Evolutionary conservation across 2,113 vertebrate species (phyloP), one percentile per base, ranked within the genome.

Genomic region (Xiphias gladius): DNA sequence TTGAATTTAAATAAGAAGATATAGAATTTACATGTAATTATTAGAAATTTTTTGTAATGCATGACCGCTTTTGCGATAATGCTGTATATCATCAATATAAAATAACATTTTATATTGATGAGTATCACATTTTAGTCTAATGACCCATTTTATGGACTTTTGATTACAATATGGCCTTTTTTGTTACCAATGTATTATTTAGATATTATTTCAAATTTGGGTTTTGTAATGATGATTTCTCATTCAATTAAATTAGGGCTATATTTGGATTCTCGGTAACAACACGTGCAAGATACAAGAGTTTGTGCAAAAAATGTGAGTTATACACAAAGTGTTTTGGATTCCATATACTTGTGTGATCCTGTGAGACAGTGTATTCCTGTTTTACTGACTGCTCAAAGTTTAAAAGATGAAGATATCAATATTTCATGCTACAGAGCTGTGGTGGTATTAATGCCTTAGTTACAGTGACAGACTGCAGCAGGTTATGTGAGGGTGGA

Each of bases 401-500:
- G 4, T 73, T 24, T 65, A 59, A 43, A 82, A 50, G 50, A 91
- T 88, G 78, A 81, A 85, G 75, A 85, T 64, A 82, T 88, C 80
- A 74, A 59, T 76, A 69, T 50, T 58, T 71, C 54, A 67, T 58
- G 72, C 70, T 43, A 30, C 59, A 19, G 41, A 72, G 66, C 35
- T 50, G 24, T 11, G 66, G 16, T 26, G 70, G 50, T 63, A 73
- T 85, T 76, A 82, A 75, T 24, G 76, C 75, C 62, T 80, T 26
- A 48, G 82, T 78, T 79, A 46, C 81, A 81, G 83, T 79, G 90
- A 88, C 82, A 79, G 76, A 84, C 80, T 79, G 79, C 74, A 79
- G 88, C 72, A 20, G 69, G 83, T 67, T 72, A 91, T 91, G 87
- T 63, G 78, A 68, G 70, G 79, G 86, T 54, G 73, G 81, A 89